Percentiles rank a stretch among this genome's conserved stretches.
Evolutionary conservation across 2,113 vertebrate genomes (phyloP).

Genomic region (Protobothrops mucrosquamatus): DNA sequence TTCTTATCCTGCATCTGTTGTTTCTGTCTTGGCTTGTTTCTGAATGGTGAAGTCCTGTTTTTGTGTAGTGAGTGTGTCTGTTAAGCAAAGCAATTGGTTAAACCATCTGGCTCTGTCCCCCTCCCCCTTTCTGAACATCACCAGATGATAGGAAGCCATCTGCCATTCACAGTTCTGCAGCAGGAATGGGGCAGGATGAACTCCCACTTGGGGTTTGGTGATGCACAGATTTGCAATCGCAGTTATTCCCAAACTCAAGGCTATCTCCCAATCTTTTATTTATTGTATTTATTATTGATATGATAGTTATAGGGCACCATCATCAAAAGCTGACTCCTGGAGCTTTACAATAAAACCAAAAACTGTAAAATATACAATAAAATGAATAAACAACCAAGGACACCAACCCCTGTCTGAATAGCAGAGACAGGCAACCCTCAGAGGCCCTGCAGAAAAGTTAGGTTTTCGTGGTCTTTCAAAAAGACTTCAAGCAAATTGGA

Average conservation of each 20-base stretch:
- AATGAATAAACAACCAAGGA: neutral
- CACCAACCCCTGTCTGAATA: neutral
- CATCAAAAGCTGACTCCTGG: neutral
- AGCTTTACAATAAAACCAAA: neutral
- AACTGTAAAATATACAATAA: neutral
- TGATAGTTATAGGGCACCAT: neutral
- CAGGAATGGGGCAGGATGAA: neutral
- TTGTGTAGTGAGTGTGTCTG: neutral
- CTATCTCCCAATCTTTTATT: neutral
- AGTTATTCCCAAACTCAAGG: neutral
- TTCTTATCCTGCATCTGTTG: neutral
- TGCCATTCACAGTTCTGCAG: neutral
- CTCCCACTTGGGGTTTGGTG: neutral
- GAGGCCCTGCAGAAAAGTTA: neutral
- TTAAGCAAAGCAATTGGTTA: neutral
- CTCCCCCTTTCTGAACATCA: neutral
- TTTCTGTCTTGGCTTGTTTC: neutral
- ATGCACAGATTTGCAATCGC: neutral
- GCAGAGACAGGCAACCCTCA: neutral
- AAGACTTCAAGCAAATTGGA: neutral
- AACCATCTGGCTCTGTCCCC: neutral
- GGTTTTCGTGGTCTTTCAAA: neutral
- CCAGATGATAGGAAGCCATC: neutral
- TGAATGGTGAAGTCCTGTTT: neutral
- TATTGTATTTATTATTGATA: neutral